These are phyloP conservation scores for Acrocephalus kingi DNA, from an alignment of 2,113 vertebrate genomes.

Conservation along the genomic window DNA sequence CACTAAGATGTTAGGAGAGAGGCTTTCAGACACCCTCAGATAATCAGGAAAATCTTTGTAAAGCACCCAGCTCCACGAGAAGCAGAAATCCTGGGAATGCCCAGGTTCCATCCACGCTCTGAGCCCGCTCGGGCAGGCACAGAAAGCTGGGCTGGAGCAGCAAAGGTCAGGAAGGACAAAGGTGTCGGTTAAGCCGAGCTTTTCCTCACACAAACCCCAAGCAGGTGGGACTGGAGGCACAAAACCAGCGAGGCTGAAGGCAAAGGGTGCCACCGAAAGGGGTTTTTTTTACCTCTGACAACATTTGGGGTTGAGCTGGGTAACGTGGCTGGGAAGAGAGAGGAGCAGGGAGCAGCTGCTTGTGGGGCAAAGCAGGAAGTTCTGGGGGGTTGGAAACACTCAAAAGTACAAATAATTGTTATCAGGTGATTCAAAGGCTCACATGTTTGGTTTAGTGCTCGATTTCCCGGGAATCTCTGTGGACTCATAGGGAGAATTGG, in stretches of 20 bases:
- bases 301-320: neutral
- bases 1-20: neutral
- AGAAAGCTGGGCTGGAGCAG: neutral
- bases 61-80: neutral
- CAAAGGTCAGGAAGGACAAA: neutral
- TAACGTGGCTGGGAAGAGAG: neutral
- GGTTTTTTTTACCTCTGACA: neutral
- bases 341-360: neutral
- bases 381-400: neutral
- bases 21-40: neutral
- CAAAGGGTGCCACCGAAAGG: neutral
- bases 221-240: neutral
- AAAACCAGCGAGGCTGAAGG: neutral
- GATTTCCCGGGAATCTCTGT: neutral
- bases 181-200: neutral
- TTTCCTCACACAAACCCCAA: neutral
- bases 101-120: neutral
- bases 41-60: neutral
- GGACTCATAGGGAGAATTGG: rapidly evolving
- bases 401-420: neutral
- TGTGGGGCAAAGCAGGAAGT: neutral
- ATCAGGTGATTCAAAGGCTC: neutral
- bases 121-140: neutral
- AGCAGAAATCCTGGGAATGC: neutral
- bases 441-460: rapidly evolving